A percentile compares a stretch with the other conserved stretches of the same genome.
phyloP scores from a whole-genome alignment of 2,888 invertebrate species.

The Eristalinus sepulchralis region DNA sequence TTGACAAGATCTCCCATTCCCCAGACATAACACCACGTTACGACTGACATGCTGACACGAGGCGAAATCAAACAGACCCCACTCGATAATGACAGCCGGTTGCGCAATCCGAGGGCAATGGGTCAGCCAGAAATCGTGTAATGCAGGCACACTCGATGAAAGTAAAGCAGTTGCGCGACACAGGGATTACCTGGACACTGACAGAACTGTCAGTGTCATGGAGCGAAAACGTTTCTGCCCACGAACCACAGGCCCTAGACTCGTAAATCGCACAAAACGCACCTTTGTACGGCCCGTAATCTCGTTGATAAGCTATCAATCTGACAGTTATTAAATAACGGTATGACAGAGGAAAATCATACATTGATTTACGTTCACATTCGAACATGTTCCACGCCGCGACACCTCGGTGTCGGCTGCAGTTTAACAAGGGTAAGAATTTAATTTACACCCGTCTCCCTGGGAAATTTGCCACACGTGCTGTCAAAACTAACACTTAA shows the following conservation, averaged over 20 bases:
- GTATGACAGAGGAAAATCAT: background rate
- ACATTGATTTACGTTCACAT: background rate
- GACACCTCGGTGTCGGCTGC: background rate
- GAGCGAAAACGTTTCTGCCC: background rate
- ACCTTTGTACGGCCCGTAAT: background rate
- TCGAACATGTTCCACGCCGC: background rate
- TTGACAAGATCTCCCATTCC: constrained; percentile 38
- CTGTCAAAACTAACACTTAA: background rate
- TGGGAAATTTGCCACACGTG: background rate
- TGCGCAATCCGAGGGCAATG: background rate
- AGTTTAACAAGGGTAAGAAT: background rate
- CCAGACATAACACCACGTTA: background rate
- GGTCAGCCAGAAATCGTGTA: background rate
- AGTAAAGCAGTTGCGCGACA: background rate
- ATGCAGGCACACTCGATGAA: background rate
- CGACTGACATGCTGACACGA: background rate
- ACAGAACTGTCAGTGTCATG: background rate
- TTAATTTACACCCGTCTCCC: background rate
- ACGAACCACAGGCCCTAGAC: background rate
- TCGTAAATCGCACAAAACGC: background rate
- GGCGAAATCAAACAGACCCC: background rate
- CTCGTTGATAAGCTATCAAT: background rate
- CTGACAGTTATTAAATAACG: background rate
- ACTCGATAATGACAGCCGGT: background rate
- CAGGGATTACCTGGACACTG: background rate